Percentiles rank a stretch among this genome's conserved stretches.
phyloP scores from a whole-genome alignment of 2,113 vertebrate genomes.

The Solea solea region DNA sequence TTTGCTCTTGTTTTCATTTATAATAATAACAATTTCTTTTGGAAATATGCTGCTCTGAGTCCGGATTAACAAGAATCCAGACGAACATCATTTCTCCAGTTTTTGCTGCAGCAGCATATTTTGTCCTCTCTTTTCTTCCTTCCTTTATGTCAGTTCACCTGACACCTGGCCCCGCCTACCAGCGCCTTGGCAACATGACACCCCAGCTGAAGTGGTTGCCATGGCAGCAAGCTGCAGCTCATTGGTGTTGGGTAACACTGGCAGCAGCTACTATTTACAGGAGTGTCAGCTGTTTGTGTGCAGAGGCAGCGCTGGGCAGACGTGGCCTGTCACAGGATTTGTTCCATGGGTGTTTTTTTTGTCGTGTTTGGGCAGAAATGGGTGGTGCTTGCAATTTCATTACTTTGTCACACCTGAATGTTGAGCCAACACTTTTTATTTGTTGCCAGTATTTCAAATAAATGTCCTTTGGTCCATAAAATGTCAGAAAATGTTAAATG shows the following conservation, averaged over 20 bases:
- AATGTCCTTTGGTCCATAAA: too few relatives aligned
- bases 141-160: slow-evolving; percentile 40
- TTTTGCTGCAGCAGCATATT: slow-evolving; percentile 30
- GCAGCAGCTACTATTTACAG: not conserved
- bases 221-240: slow-evolving; percentile 18
- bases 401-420: too few relatives aligned
- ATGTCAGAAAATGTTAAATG: too few relatives aligned
- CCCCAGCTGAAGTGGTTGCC: slow-evolving; percentile 50
- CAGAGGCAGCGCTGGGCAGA: not conserved
- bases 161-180: slow-evolving; percentile 46
- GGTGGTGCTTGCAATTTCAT: too few relatives aligned
- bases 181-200: slow-evolving; percentile 54
- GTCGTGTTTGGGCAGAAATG: too few relatives aligned
- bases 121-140: not conserved
- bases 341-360: not conserved
- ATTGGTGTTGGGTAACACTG: slow-evolving; percentile 49
- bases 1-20: not conserved
- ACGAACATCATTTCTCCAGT: too few relatives aligned
- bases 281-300: slow-evolving; percentile 21
- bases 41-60: not conserved
- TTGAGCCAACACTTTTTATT: too few relatives aligned
- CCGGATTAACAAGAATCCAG: too few relatives aligned
- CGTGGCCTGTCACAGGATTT: not conserved
- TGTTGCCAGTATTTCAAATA: too few relatives aligned
- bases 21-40: not conserved